Percentiles rank a stretch among this genome's conserved stretches.
phyloP scores from a whole-genome alignment of 2,113 vertebrate species.

The Vicugna pacos region DNA sequence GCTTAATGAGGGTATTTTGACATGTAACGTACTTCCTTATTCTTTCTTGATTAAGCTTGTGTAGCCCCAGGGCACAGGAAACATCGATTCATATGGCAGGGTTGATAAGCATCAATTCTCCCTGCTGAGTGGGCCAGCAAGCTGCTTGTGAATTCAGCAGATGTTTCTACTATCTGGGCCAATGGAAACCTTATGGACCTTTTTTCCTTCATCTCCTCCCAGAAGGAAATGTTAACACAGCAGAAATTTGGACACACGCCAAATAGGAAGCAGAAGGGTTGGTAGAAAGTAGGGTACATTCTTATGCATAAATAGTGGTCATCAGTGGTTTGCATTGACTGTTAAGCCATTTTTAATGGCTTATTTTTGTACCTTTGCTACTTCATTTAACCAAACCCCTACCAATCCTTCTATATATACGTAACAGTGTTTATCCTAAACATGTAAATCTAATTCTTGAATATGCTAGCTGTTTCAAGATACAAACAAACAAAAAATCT shows the following conservation, averaged over 20 bases:
- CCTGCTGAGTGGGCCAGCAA: constrained; percentile 83
- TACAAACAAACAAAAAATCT: neutral
- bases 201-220: constrained; percentile 85
- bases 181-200: constrained; percentile 86
- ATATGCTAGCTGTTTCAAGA: neutral
- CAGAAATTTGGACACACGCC: constrained; percentile 83
- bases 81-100: constrained; percentile 80
- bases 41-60: constrained; percentile 69
- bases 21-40: constrained; percentile 62
- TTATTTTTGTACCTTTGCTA: constrained; percentile 57
- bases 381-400: constrained; percentile 45
- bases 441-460: neutral
- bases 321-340: constrained; percentile 66
- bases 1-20: constrained; percentile 72
- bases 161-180: constrained; percentile 87
- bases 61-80: constrained; percentile 75
- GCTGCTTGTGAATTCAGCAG: constrained; percentile 86
- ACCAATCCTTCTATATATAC: neutral
- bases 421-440: neutral
- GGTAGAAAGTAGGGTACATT: constrained; percentile 26
- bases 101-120: constrained; percentile 80
- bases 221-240: constrained; percentile 87
- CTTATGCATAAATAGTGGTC: constrained; percentile 43
- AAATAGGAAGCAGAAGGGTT: constrained; percentile 49
- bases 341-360: constrained; percentile 36